phyloP scores from a whole-genome alignment of 2,888 invertebrate genomes.

The Neoitamus cyanurus region DNA sequence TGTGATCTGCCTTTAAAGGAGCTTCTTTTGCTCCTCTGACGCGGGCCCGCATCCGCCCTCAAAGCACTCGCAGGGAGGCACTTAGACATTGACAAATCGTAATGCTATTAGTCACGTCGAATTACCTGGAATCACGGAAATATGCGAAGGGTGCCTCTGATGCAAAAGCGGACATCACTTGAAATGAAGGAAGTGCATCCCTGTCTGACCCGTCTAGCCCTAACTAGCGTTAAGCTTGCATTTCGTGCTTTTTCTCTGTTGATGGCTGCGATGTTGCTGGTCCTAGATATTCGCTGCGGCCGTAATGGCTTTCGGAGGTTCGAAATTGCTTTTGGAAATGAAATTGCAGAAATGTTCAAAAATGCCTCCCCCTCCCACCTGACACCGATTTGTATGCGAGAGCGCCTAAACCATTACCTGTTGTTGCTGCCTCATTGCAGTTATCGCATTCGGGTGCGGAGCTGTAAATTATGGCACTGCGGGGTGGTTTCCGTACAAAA shows the following conservation, averaged over 20 bases:
- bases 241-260: neutral
- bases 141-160: neutral
- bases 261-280: neutral
- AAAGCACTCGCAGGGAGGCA: neutral
- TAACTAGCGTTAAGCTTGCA: neutral
- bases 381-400: neutral
- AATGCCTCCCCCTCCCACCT: neutral
- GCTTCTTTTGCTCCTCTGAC: neutral
- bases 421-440: neutral
- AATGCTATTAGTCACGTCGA: constrained; percentile 21
- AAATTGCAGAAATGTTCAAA: constrained; percentile 10
- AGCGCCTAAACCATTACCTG: neutral
- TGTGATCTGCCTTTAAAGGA: constrained; percentile 18
- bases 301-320: neutral
- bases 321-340: constrained; percentile 16
- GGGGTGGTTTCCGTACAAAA: neutral
- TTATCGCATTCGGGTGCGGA: neutral
- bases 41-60: neutral
- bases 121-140: constrained; percentile 8
- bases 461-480: neutral
- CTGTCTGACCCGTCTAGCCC: neutral
- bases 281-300: neutral
- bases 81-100: constrained; percentile 2
- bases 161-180: neutral
- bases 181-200: neutral